Percentiles rank a stretch among this genome's conserved stretches.
Evolutionary conservation across 2,797 vertebrate genomes (phyloP).

Genomic region (Acrocephalus scirpaceus): DNA sequence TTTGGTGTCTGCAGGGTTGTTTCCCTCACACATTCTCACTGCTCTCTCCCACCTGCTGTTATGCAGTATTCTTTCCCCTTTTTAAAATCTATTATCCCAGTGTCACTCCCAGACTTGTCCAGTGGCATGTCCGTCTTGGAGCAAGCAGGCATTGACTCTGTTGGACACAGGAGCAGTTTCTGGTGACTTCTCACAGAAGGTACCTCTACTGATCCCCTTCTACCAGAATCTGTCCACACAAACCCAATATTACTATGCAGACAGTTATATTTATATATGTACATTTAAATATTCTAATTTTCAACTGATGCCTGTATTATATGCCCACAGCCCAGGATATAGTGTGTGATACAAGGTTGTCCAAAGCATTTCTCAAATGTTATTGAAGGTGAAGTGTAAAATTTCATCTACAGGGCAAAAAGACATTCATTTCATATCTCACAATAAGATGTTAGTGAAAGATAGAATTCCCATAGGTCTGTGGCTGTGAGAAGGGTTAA

Average conservation of each 20-base stretch:
- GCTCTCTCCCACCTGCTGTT: not conserved
- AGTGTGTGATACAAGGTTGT: not conserved
- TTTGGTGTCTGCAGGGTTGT: not conserved
- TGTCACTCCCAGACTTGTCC: fast-evolving
- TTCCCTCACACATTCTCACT: not conserved
- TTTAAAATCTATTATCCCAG: not conserved
- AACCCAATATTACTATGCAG: not conserved
- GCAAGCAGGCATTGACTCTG: not conserved
- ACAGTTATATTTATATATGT: not conserved
- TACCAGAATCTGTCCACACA: not conserved
- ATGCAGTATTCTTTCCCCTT: not conserved
- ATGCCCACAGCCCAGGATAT: not conserved
- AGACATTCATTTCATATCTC: not conserved
- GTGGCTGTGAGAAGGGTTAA: not conserved
- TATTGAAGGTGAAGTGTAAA: not conserved
- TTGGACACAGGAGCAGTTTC: not conserved
- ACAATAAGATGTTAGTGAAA: not conserved
- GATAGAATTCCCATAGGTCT: not conserved
- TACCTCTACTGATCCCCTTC: not conserved
- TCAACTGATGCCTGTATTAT: not conserved
- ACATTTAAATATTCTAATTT: not conserved
- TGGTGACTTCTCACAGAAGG: not conserved
- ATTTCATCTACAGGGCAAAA: not conserved
- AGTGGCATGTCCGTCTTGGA: fast-evolving
- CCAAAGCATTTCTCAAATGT: not conserved